Base-by-base conservation (phyloP, 2,797 vertebrate species). In the Lateolabrax maculatus region DNA sequence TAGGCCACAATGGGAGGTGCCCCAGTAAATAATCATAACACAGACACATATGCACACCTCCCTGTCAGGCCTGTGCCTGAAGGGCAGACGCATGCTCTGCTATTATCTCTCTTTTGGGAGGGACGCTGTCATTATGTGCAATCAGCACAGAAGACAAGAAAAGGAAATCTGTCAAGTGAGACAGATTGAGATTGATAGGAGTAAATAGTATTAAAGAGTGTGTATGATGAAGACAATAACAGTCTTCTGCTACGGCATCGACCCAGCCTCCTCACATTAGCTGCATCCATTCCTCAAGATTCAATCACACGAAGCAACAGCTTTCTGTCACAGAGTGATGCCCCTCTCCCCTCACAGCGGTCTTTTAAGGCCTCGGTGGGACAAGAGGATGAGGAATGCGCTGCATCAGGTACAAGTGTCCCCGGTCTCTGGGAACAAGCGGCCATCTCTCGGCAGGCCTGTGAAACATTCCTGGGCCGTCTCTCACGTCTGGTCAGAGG, bases 371-470 rank as follows among this genome's bases (percentile, higher is more conserved):
- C 49, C 71, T 58, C 11, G 1, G 16, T n/a, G 51, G 67, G 71
- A 71, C 65, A 51, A 63, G 70, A 79, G 81, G 81, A 83, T 60
- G 76, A 91, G 90, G 93, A 90, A 92, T 94, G 91, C 75, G 88
- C 90, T 82, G 90, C 91, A 89, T 87, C 92, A 90, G 92, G 93
- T 91, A 77, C 84, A 92, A 85, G 90, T 87, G 90, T 89, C 88
- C 89, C 87, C 53, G 31, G 79, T 68, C 91, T 80, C 88, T 94
- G 60, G 83, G 93, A 95, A 94, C 39, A 86, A 91, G 89, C 77
- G 72, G 91, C 87, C 95, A 91, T 95, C 95, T 96, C 94, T 96
- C 91, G 55, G 89, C 96, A 94, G 95, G 95, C 95, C 94, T 95
- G 92, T 89, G 93, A 95, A 96, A 95, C 93, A 94, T 96, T 95